Conservation (phyloP, 1,140 invertebrate species). For the Calycopis cecrops region DNA sequence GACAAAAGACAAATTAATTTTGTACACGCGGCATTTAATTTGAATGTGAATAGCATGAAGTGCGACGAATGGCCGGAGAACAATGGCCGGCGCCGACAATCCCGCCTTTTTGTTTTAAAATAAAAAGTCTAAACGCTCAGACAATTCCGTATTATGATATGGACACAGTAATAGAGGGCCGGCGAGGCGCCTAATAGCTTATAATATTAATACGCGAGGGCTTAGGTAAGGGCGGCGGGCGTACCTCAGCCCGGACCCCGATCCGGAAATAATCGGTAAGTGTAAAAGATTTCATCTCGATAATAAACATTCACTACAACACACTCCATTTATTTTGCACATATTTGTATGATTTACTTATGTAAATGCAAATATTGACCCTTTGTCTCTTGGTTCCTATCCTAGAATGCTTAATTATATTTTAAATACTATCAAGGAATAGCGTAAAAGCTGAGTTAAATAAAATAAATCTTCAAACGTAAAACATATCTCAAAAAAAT, state of each 20-base stretch:
- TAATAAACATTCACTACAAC: conserved; percentile 25
- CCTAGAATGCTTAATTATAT: no score
- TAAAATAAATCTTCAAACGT: no score
- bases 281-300: conserved; percentile 46
- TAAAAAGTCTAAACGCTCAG: conserved; percentile 69
- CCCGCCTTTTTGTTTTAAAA: conserved; percentile 67
- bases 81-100: conserved; percentile 68
- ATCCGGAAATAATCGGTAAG: conserved; percentile 61
- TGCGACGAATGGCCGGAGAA: conserved; percentile 72
- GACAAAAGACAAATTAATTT: conserved; percentile 75
- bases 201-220: conserved; percentile 71
- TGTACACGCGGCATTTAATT: conserved; percentile 73
- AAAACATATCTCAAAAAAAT: no score
- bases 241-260: conserved; percentile 27
- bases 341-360: neutral
- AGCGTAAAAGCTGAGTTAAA: no score
- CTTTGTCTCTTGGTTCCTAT: no score
- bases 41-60: conserved; percentile 74
- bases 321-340: neutral
- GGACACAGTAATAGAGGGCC: conserved; percentile 69
- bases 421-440: no score
- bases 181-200: conserved; percentile 69
- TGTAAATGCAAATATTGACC: no score
- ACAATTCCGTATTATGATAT: conserved; percentile 73
- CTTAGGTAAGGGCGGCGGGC: conserved; percentile 34